Evolutionary conservation across 2,797 vertebrate genomes (phyloP), one percentile per base, ranked within the genome.

Genomic region (Micromesistius poutassou): DNA sequence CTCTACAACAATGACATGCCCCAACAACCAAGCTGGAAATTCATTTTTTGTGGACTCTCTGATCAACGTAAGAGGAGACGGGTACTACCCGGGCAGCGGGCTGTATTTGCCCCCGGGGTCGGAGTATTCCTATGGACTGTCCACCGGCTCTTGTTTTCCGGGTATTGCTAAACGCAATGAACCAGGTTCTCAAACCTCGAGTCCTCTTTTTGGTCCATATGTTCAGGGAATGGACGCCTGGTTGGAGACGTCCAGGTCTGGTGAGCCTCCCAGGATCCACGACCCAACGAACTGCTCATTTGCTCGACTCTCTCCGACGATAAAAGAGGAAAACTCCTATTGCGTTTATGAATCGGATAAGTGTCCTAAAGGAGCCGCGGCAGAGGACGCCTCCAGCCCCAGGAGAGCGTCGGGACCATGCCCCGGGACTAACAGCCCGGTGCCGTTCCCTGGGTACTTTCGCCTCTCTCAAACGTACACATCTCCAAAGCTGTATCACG

Each of bases 1-100:
- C 94, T 95, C 95, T 94, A 94, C 96, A 91, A 95, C 96, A 94
- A 99, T 99, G 98, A 97, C 98, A 96, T 98, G 97, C 95, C 97
- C 97, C 88, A 96, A 97, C 95, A 97, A 95, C 93, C 96, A 97
- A 84, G 94, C 96, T 92, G 96, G 96, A 90, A 98, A 97, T 91
- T 96, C 98, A 66, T 99, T 99, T 94, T 95, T 99, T 90, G 98
- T 99, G 90, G 97, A 99, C 92, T 97, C 98, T 74, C 86, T 98
- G 90, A 98, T 99, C 95, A 97, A 95, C 94, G 94, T 95, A 75
- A 95, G 97, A 93, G 92, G 94, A 89, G 97, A 98, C 90, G 88
- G 94, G 46, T 98, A 96, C 90, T 98, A 98, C 93, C 95, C 95
- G 87, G 95, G 94, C 93, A 94, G 94, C 87, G 94, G 96, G 77